phyloP scores from a whole-genome alignment of 2,797 vertebrate species.

The Halcyon smyrnensis region DNA sequence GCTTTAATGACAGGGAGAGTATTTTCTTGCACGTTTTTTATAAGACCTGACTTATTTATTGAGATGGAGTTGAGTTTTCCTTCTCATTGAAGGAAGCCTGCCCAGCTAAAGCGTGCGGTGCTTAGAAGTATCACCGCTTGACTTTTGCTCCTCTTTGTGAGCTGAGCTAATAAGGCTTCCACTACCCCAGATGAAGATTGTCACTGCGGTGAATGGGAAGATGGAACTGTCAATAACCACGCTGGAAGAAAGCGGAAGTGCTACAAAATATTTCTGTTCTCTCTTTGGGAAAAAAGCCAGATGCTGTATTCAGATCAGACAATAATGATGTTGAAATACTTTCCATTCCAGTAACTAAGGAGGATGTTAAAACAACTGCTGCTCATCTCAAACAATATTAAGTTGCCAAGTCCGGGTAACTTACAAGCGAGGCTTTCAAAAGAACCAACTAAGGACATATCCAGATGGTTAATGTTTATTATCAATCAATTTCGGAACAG shows the following conservation, averaged over 20 bases:
- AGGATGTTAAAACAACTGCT: conserved; percentile 70
- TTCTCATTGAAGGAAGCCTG: background rate
- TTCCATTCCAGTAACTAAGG: conserved; percentile 72
- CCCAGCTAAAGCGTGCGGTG: background rate
- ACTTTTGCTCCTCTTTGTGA: background rate
- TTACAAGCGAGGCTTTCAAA: conserved; percentile 6
- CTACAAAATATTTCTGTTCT: conserved; percentile 45
- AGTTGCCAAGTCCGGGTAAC: conserved; percentile 45
- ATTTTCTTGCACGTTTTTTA: background rate
- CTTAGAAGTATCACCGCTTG: background rate
- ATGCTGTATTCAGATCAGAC: conserved; percentile 49
- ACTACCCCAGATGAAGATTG: background rate
- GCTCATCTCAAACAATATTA: conserved; percentile 36
- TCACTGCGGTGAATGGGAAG: background rate
- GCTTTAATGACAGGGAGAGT: background rate
- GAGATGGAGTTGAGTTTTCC: background rate
- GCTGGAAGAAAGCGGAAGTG: conserved; percentile 27
- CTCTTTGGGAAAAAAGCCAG: conserved; percentile 35
- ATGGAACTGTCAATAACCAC: background rate
- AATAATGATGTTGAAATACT: conserved; percentile 65
- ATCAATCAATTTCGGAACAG: background rate
- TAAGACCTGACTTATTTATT: background rate
- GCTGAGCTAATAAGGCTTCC: background rate
- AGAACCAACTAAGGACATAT: background rate
- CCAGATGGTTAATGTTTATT: conserved; percentile 54